phyloP scores from a whole-genome alignment of 2,888 invertebrate genomes.

The Proisotoma minuta region DNA sequence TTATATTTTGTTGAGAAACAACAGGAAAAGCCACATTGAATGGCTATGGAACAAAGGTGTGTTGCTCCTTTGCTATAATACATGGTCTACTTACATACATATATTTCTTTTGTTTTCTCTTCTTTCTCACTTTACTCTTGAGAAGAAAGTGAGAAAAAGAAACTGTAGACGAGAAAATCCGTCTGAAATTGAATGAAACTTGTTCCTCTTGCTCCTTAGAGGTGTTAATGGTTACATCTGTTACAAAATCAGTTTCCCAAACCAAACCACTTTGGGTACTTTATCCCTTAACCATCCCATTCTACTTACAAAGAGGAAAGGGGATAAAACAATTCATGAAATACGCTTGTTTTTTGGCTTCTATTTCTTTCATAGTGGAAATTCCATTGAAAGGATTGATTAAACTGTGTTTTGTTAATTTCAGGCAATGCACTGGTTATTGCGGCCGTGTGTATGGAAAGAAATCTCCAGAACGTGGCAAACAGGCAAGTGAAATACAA shows the following conservation, averaged over 20 bases:
- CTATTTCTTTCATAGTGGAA: too few relatives aligned
- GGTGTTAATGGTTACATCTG: constrained; percentile 16
- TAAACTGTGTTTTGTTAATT: constrained; percentile 48
- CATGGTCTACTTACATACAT: too few relatives aligned
- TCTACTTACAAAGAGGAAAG: too few relatives aligned
- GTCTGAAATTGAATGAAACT: constrained; percentile 11
- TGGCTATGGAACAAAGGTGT: background rate
- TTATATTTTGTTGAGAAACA: background rate
- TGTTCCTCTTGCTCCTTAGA: background rate
- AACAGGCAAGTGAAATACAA: constrained; percentile 55
- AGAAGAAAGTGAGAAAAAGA: constrained; percentile 5
- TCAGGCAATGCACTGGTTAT: constrained; percentile 98
- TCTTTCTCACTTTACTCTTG: background rate
- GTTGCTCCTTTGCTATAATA: too few relatives aligned
- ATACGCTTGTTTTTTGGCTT: too few relatives aligned
- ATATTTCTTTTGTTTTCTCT: background rate
- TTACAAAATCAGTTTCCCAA: background rate
- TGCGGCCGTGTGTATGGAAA: constrained; percentile 88
- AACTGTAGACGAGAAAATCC: too few relatives aligned
- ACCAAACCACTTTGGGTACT: too few relatives aligned
- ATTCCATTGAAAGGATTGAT: too few relatives aligned
- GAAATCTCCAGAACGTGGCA: constrained; percentile 88
- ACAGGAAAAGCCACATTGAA: too few relatives aligned
- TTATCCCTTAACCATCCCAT: too few relatives aligned
- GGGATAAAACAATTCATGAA: too few relatives aligned